phyloP scores from a whole-genome alignment of 2,797 vertebrate genomes.

The Brotula barbata region DNA sequence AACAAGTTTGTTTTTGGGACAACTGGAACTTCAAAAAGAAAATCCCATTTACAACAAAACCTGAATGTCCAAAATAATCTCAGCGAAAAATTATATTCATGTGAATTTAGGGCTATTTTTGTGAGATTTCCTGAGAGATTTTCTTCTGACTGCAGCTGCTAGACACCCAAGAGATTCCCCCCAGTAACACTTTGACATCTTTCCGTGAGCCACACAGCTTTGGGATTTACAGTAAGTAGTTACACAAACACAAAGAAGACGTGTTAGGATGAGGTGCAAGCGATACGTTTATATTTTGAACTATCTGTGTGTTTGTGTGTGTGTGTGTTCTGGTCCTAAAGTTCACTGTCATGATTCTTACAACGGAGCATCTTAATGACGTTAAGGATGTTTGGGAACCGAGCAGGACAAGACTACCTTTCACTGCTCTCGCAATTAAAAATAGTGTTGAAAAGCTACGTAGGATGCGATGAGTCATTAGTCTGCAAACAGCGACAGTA shows the following conservation, averaged over 20 bases:
- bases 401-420: constrained; percentile 33
- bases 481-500: constrained; percentile 15
- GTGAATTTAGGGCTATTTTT: not conserved
- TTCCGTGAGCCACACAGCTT: constrained; percentile 16
- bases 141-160: constrained; percentile 5
- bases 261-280: constrained; percentile 15
- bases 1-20: too few relatives aligned
- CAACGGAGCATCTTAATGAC: constrained; percentile 43
- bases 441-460: constrained; percentile 57
- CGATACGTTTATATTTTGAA: constrained; percentile 19
- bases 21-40: not conserved
- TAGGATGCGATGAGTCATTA: constrained; percentile 64
- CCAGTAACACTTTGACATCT: constrained; percentile 37
- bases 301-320: constrained; percentile 14
- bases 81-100: not conserved
- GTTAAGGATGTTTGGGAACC: constrained; percentile 50
- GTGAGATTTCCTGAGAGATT: constrained; percentile 13
- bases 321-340: constrained; percentile 1
- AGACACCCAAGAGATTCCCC: constrained; percentile 29
- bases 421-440: constrained; percentile 48
- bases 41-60: constrained; percentile 31
- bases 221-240: constrained; percentile 17
- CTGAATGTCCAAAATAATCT: constrained; percentile 16
- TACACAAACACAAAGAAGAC: constrained; percentile 34
- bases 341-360: constrained; percentile 38